Percentiles rank a stretch among this genome's conserved stretches.
Evolutionary conservation across 2,113 vertebrate species (phyloP).

Genomic region (Lamprotornis superbus): DNA sequence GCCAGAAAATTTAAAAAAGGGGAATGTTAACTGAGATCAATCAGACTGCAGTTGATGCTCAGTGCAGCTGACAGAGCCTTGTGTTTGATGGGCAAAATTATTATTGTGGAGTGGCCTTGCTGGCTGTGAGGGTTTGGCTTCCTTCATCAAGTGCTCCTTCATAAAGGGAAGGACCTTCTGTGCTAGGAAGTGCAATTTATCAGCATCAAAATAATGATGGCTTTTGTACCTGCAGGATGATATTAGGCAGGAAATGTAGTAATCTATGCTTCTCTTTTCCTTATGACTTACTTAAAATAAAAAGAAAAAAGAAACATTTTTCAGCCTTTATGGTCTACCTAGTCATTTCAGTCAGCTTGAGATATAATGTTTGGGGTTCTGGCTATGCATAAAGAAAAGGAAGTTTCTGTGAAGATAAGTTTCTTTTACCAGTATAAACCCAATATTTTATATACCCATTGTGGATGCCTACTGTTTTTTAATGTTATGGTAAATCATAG

Average conservation of each 20-base stretch:
- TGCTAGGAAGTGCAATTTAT: background rate
- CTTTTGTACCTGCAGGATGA: background rate
- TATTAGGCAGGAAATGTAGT: background rate
- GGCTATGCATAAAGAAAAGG: background rate
- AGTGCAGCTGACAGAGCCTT: background rate
- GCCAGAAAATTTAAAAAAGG: background rate
- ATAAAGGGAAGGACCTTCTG: background rate
- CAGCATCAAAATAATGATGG: background rate
- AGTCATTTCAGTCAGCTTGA: background rate
- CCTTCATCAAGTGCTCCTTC: background rate
- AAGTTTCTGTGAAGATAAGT: background rate
- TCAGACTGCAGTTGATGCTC: background rate
- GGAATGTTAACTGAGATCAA: background rate
- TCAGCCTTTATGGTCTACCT: background rate
- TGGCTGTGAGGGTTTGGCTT: background rate
- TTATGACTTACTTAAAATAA: background rate
- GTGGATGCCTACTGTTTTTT: background rate
- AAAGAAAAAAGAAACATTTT: background rate
- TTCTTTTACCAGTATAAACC: background rate
- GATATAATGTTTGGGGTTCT: background rate
- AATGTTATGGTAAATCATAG: background rate
- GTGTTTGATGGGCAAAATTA: background rate
- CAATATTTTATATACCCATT: background rate
- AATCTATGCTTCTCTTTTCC: background rate
- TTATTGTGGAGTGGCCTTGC: background rate